These are phyloP conservation scores for Platerodrilus igneus DNA, from an alignment of 2,888 invertebrate species.

Conservation along the genomic window DNA sequence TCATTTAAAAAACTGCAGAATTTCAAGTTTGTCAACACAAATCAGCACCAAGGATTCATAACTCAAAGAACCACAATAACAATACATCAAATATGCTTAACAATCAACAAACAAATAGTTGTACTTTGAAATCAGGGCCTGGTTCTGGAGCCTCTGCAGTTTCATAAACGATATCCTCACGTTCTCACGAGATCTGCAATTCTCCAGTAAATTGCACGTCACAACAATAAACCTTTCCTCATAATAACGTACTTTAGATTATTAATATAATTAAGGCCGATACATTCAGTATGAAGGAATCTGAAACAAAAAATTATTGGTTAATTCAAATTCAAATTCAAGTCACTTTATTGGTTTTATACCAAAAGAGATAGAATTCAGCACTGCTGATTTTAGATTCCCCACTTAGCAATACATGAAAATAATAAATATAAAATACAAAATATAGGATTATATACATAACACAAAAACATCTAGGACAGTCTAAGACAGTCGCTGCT, in stretches of 20 bases:
- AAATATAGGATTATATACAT: no score
- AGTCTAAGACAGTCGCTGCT: no score
- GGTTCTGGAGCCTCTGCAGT: constrained; percentile 43
- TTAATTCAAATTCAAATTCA: no score
- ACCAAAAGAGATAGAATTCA: no score
- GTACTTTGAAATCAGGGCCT: constrained; percentile 51
- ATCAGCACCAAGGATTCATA: constrained; percentile 34
- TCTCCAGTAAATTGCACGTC: constrained; percentile 41
- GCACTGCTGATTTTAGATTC: no score
- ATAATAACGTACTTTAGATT: constrained; percentile 44
- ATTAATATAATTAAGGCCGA: constrained; percentile 49
- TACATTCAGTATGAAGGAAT: constrained; percentile 51
- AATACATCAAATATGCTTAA: constrained; percentile 31
- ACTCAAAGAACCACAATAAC: constrained; percentile 22
- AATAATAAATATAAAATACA: no score
- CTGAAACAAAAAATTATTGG: constrained; percentile 40
- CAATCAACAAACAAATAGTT: constrained; percentile 48
- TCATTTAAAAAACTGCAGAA: constrained; percentile 45
- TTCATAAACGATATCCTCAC: constrained; percentile 34
- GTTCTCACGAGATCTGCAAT: constrained; percentile 31
- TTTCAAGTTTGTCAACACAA: constrained; percentile 28
- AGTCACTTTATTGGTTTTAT: no score
- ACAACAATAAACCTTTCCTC: constrained; percentile 48
- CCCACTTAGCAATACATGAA: no score
- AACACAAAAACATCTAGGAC: no score